These are phyloP conservation scores for Misgurnus anguillicaudatus DNA, from an alignment of 2,113 vertebrate species.

Conservation along the genomic window DNA sequence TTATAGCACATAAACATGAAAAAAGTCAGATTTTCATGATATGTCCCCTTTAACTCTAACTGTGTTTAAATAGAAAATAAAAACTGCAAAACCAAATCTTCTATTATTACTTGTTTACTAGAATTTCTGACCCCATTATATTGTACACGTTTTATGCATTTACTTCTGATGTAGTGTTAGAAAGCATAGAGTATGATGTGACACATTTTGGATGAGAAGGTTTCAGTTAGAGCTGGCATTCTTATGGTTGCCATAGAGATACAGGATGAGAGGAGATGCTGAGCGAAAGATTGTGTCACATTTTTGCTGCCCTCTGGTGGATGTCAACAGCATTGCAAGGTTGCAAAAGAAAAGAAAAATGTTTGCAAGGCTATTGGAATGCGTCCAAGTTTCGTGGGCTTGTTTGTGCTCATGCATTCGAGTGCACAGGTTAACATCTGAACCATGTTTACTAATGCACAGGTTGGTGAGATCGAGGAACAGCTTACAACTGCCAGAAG, in stretches of 20 bases:
- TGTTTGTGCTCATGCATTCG: slow-evolving; percentile 12
- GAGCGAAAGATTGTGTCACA: background rate
- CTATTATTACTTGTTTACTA: too few relatives aligned
- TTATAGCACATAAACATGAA: too few relatives aligned
- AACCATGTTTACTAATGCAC: slow-evolving; percentile 59
- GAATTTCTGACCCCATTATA: too few relatives aligned
- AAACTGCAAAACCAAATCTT: too few relatives aligned
- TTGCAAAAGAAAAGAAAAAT: background rate
- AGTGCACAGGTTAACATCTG: slow-evolving; percentile 1
- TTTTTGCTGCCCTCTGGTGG: slow-evolving; percentile 51
- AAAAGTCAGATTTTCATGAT: too few relatives aligned
- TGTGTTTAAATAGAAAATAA: too few relatives aligned
- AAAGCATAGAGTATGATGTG: slow-evolving; percentile 10
- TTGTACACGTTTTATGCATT: too few relatives aligned
- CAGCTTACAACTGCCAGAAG: slow-evolving; percentile 85
- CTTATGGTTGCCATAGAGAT: slow-evolving; percentile 44
- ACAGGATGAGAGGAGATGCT: background rate
- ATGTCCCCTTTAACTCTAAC: too few relatives aligned
- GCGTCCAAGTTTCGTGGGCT: slow-evolving; percentile 8
- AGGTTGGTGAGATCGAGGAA: slow-evolving; percentile 90
- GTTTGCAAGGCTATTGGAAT: background rate
- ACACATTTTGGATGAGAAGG: slow-evolving; percentile 30
- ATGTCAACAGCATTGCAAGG: background rate
- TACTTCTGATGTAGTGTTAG: background rate
- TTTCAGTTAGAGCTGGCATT: slow-evolving; percentile 20